Evolutionary conservation across 2,113 vertebrate species (phyloP), one percentile per base, ranked within the genome.

Genomic region (Ifrita kowaldi): DNA sequence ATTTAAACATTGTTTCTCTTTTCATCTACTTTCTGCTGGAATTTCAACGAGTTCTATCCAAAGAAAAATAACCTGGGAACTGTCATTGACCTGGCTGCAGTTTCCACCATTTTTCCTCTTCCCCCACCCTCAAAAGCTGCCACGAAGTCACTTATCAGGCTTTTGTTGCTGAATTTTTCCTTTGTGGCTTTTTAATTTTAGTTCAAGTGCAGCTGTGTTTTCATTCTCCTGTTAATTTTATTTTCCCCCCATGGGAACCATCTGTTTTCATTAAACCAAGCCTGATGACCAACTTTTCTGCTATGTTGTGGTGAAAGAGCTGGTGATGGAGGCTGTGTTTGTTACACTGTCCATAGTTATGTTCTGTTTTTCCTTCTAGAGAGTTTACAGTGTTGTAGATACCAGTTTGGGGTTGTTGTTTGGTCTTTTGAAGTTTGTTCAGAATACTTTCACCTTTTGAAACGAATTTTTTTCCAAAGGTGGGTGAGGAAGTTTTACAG

Each of bases 181-280:
- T 91, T 90, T 95, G 91, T 96, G 91, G 89, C 59, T 94, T 95
- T 90, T 90, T 74, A 84, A 80, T 96, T 94, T 77, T 56, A 85
- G 75, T 85, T 94, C 20, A 79, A 87, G 19, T 93, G 82, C 95
- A 97, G 96, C 91, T 96, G 95, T 96, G 93, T 96, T 94, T 96
- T 90, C 84, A 70, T 93, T 95, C 87, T 69, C 35, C 27, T 87
- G 50, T 84, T 74, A 80, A 74, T 79, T 76, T 80, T 71, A 59
- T 37, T 50, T 42, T 4, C 23, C 27, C 41, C 41, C 53, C 60
- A 37, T 19, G 60, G 64, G 87, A 96, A 83, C 55, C 52, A 42
- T 93, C 75, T 95, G 93, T 93, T 89, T 91, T 88, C 78, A 88
- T 94, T 89, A 93, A 91, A 87, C 50, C n/a, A 37, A 65, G 63